phyloP scores from a whole-genome alignment of 2,888 invertebrate species.

The Hydrotaea diabolus region DNA sequence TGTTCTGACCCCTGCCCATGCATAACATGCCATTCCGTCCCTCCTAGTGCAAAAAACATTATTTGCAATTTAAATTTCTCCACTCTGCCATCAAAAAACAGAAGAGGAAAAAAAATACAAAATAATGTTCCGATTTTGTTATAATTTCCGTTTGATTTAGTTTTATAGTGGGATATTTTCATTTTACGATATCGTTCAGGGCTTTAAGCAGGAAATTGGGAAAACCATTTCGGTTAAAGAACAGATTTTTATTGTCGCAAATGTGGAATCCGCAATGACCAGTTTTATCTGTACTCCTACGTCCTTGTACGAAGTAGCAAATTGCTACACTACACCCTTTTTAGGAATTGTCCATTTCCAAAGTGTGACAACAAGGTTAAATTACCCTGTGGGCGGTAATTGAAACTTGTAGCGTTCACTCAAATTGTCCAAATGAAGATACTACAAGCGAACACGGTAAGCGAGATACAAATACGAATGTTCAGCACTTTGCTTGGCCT shows the following conservation, averaged over 20 bases:
- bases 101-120: neutral
- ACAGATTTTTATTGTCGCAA: neutral
- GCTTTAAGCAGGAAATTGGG: constrained; percentile 30
- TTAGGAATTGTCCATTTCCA: too few relatives aligned
- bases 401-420: too few relatives aligned
- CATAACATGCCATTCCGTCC: constrained; percentile 13
- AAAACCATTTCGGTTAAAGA: neutral
- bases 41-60: constrained; percentile 2
- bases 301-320: too few relatives aligned
- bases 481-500: too few relatives aligned
- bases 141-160: constrained; percentile 65
- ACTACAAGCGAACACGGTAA: too few relatives aligned
- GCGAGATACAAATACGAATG: too few relatives aligned
- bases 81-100: neutral
- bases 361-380: too few relatives aligned
- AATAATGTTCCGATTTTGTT: constrained; percentile 47
- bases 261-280: neutral
- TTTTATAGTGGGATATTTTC: constrained; percentile 44
- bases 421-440: too few relatives aligned
- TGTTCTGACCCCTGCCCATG: neutral
- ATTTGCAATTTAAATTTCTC: constrained; percentile 39
- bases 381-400: too few relatives aligned
- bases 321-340: too few relatives aligned
- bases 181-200: constrained; percentile 10
- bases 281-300: neutral